These are phyloP conservation scores for Neuroscelio doddi DNA, from an alignment of 2,888 invertebrate genomes.

Conservation along the genomic window DNA sequence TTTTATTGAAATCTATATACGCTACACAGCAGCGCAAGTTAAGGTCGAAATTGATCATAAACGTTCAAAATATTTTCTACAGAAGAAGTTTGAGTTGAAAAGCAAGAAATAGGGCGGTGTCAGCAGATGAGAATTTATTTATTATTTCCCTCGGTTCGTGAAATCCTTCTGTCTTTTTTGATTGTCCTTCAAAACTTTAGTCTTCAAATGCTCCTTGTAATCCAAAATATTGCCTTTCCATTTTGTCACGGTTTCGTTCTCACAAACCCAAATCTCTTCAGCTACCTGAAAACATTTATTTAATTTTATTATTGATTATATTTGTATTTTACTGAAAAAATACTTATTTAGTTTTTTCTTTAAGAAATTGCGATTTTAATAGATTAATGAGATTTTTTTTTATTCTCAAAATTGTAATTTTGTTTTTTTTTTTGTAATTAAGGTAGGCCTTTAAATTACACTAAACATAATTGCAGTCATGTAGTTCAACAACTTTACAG, in stretches of 20 bases:
- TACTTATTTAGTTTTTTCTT: too few relatives aligned
- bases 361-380: too few relatives aligned
- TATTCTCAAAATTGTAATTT: too few relatives aligned
- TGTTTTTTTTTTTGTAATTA: too few relatives aligned
- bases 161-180: conserved; percentile 67
- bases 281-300: conserved; percentile 82
- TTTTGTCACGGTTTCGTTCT: conserved; percentile 94
- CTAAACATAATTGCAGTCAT: too few relatives aligned
- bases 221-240: conserved; percentile 97
- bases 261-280: conserved; percentile 99
- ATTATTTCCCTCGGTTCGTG: conserved; percentile 61
- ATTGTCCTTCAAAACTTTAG: conserved; percentile 85
- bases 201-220: conserved; percentile 96
- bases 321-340: too few relatives aligned
- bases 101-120: conserved; percentile 46
- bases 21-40: conserved; percentile 64
- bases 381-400: too few relatives aligned
- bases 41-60: conserved; percentile 32
- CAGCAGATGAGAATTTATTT: conserved; percentile 30
- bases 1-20: conserved; percentile 57
- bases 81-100: conserved; percentile 47
- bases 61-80: conserved; percentile 51
- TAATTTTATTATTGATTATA: conserved; percentile 1
- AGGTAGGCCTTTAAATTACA: too few relatives aligned
- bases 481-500: too few relatives aligned